Conservation (phyloP, 2,888 invertebrate genomes). For the Yponomeuta sedellus region DNA sequence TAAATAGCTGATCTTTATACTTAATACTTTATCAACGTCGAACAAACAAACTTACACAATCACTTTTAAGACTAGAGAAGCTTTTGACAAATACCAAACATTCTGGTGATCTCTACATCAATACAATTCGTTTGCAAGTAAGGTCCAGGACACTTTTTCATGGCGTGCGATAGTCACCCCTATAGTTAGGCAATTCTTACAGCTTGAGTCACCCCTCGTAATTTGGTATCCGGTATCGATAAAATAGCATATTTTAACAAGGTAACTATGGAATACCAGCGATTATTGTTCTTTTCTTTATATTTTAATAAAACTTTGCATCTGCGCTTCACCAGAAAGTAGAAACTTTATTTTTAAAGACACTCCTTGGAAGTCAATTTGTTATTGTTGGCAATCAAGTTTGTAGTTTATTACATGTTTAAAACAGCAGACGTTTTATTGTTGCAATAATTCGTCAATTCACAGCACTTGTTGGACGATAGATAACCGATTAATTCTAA, state of each 20-base stretch:
- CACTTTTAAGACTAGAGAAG: too few species aligned
- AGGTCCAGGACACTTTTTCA: background rate
- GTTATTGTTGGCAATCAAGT: too few species aligned
- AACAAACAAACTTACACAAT: too few species aligned
- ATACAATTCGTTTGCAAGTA: background rate
- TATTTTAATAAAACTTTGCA: background rate
- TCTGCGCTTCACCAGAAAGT: background rate
- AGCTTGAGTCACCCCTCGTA: slow-evolving; percentile 29
- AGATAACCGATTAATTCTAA: background rate
- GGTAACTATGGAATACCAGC: slow-evolving; percentile 1
- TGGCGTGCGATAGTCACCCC: slow-evolving; percentile 16
- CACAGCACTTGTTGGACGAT: background rate
- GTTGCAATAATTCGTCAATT: too few species aligned
- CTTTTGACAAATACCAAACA: too few species aligned
- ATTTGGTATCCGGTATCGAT: slow-evolving; percentile 38
- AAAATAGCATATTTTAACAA: slow-evolving; percentile 28
- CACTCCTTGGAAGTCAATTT: too few species aligned
- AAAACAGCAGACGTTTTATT: too few species aligned
- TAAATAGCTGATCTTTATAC: too few species aligned
- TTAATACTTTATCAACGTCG: too few species aligned
- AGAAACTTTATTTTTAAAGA: background rate
- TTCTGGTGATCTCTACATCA: background rate
- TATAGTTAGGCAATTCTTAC: slow-evolving; percentile 6
- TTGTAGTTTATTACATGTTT: too few species aligned
- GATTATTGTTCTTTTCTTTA: background rate